Evolutionary conservation across 2,888 invertebrate genomes (phyloP).

Genomic region (Prenolepis imparis): DNA sequence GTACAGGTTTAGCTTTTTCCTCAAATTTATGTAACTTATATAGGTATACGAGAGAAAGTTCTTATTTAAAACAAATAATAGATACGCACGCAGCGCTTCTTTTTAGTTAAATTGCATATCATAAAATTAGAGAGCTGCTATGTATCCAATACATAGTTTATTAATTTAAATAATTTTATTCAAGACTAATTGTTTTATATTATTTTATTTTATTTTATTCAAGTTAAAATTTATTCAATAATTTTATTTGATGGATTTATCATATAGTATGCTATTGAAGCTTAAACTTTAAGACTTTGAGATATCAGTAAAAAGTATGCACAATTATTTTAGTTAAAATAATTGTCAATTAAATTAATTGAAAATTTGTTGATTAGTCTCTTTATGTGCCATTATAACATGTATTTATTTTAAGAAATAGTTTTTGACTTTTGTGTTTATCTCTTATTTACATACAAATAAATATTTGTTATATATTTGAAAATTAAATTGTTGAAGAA

Average conservation of each 20-base stretch:
- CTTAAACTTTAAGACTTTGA: background rate
- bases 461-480: constrained; percentile 7
- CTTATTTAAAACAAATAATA: background rate
- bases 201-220: no score
- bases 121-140: background rate
- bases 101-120: background rate
- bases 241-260: background rate
- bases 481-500: background rate
- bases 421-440: background rate
- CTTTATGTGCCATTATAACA: background rate
- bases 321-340: background rate
- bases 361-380: background rate
- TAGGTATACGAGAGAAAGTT: background rate
- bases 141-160: background rate
- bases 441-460: background rate
- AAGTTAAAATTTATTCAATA: background rate
- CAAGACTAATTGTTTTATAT: no score
- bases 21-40: background rate
- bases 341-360: background rate
- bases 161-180: constrained; percentile 29
- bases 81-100: background rate
- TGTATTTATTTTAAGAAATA: background rate
- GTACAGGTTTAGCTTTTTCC: background rate
- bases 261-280: background rate
- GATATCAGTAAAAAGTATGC: background rate